These are phyloP conservation scores for Adoxophyes honmai DNA, from an alignment of 1,140 invertebrate genomes.

Conservation along the genomic window DNA sequence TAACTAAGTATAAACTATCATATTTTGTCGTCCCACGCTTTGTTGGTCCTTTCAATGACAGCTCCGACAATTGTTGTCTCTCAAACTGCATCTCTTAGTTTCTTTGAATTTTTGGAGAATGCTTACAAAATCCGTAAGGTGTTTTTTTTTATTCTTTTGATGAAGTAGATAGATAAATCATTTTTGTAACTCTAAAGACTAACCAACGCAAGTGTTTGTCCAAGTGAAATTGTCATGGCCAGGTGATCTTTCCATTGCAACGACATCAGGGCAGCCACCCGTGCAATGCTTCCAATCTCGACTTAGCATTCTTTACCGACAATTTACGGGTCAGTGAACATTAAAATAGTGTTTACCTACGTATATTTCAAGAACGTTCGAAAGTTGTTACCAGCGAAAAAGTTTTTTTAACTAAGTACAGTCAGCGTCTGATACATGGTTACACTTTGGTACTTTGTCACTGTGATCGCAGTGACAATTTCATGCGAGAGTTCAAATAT, in stretches of 20 bases:
- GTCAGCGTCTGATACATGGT: too few species aligned
- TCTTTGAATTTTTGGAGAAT: conserved; percentile 9
- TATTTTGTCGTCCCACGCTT: neutral
- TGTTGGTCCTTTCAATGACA: conserved; percentile 6
- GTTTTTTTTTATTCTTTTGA: conserved; percentile 2
- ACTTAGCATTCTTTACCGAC: neutral
- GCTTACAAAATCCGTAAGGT: conserved; percentile 1
- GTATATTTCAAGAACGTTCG: too few species aligned
- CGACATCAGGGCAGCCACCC: neutral
- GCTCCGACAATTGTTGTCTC: conserved; percentile 12
- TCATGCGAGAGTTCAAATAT: too few species aligned
- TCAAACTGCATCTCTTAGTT: conserved; percentile 1
- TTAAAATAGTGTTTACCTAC: too few species aligned
- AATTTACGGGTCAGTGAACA: too few species aligned
- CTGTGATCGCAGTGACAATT: too few species aligned
- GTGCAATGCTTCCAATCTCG: neutral
- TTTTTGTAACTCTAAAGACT: neutral
- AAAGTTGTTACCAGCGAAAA: too few species aligned
- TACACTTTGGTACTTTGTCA: too few species aligned
- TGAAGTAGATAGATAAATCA: neutral
- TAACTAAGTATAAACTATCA: neutral
- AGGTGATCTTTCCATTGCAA: neutral
- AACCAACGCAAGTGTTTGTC: neutral
- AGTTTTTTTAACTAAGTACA: too few species aligned
- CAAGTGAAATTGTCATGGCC: conserved; percentile 7